Evolutionary conservation across 2,888 invertebrate species (phyloP).

Genomic region (Hydropsyche betteni): DNA sequence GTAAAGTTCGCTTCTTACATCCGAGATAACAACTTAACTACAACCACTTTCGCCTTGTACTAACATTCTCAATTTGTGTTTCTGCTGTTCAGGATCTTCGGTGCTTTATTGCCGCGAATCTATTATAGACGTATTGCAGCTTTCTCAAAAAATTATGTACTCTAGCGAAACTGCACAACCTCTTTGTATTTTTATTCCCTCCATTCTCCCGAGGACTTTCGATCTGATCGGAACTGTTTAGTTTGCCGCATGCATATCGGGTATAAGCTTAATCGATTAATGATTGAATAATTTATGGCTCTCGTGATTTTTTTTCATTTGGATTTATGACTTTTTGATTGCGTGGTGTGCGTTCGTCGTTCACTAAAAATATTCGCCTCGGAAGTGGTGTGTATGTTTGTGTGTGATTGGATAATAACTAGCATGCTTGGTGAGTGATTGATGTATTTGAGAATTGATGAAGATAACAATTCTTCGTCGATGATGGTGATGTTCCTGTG

Average conservation of each 20-base stretch:
- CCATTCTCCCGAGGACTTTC: too few relatives aligned
- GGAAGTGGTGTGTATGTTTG: neutral
- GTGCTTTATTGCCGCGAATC: neutral
- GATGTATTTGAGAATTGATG: slow-evolving; percentile 1
- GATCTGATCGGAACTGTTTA: too few relatives aligned
- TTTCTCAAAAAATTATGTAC: slow-evolving; percentile 5
- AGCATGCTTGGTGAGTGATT: slow-evolving; percentile 28
- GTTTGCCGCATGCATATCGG: too few relatives aligned
- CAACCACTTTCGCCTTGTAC: slow-evolving; percentile 24
- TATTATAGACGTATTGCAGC: neutral
- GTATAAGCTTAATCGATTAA: neutral
- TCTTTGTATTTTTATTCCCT: too few relatives aligned
- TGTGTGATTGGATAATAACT: slow-evolving; percentile 23
- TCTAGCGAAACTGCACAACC: too few relatives aligned
- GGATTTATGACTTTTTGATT: slow-evolving; percentile 35
- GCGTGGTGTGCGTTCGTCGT: neutral
- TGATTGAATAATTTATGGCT: slow-evolving; percentile 15
- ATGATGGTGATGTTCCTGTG: too few relatives aligned
- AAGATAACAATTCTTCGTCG: too few relatives aligned
- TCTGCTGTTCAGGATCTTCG: slow-evolving; percentile 17
- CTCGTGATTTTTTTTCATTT: slow-evolving; percentile 12
- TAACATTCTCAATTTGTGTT: slow-evolving; percentile 11
- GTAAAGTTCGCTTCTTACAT: neutral
- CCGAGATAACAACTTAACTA: slow-evolving; percentile 11
- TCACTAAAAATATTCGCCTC: neutral